These are phyloP conservation scores for Zeugodacus cucurbitae DNA, from an alignment of 1,140 invertebrate genomes.

Conservation along the genomic window DNA sequence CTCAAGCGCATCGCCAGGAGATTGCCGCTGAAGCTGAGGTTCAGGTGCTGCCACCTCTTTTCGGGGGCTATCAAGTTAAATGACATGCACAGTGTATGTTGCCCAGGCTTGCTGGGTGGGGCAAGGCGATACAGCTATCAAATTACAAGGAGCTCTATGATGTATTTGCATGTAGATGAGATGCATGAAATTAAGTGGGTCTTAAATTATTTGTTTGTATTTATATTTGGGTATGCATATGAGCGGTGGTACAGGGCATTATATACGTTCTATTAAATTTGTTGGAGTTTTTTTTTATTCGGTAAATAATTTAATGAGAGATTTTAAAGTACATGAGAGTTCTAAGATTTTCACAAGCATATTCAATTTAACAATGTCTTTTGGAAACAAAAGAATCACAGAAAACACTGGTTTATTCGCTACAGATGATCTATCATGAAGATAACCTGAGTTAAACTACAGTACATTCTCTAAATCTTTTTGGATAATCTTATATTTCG, in stretches of 20 bases:
- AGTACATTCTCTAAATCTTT: too few species aligned
- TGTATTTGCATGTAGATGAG: conserved; percentile 16
- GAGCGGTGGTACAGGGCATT: not conserved
- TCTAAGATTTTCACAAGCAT: too few species aligned
- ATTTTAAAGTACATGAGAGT: not conserved
- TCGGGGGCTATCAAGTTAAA: not conserved
- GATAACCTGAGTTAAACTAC: too few species aligned
- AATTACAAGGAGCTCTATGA: not conserved
- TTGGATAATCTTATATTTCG: too few species aligned
- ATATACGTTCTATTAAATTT: not conserved
- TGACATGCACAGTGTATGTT: not conserved
- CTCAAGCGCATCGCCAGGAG: not conserved
- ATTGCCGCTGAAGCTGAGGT: not conserved
- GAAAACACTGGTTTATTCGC: too few species aligned
- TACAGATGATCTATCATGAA: too few species aligned
- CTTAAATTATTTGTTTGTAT: not conserved
- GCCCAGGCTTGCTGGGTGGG: not conserved
- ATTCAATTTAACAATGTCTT: too few species aligned
- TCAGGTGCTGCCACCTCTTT: not conserved
- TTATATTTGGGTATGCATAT: not conserved
- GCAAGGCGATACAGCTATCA: not conserved
- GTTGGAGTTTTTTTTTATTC: too few species aligned
- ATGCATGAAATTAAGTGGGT: not conserved
- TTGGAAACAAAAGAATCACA: too few species aligned
- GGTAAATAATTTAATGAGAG: not conserved